Evolutionary conservation across 2,888 invertebrate genomes (phyloP), one percentile per base, ranked within the genome.

Genomic region (Tortricodes alternella): DNA sequence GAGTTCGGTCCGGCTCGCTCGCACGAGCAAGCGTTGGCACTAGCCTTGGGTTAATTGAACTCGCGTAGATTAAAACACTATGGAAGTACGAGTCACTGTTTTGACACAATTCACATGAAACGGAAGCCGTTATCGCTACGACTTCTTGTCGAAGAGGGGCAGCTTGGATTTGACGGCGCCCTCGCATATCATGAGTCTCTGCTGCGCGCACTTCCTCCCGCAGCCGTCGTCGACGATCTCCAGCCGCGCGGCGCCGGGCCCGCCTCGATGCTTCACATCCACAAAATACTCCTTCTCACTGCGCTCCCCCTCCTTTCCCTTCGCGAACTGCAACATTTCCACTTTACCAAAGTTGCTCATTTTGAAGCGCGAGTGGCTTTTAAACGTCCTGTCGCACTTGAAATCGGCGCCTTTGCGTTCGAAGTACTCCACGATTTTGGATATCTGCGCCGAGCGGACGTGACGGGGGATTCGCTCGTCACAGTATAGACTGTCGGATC

Each of bases 391-490:
- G 63, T 78, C 80, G 71, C 92, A 91, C 64, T 91, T 83, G 70
- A 92, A 88, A 62, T 89, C 91, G 19, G 92, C 93, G 46, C 94
- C 94, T 76, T 96, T 95, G 43, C 95, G 91, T 83, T 97, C 97
- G 83, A 97, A 97, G 81, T 97, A 97, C 72, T 97, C 96, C 21
- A 97, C 97, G 66, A 97, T 97, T 74, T 94, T 94, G 44, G 96
- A 94, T 65, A 96, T 96, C 77, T 95, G 93, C 63, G 94, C 92
- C 63, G 93, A 92, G 66, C 94, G 81, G 67, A 92, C 86, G 67
- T 91, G 91, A 19, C 93, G 90, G 37, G 92, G 92, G 27, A 84
- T 70, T 15, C 94, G 88, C 61, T 95, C 94, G 71, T 95, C 95
- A 92, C 93, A 93, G 72, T 92, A 93, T 71, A 95, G 80, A 9